Conservation (phyloP, 2,888 invertebrate genomes). For the Caenorhabditis imperialis region DNA sequence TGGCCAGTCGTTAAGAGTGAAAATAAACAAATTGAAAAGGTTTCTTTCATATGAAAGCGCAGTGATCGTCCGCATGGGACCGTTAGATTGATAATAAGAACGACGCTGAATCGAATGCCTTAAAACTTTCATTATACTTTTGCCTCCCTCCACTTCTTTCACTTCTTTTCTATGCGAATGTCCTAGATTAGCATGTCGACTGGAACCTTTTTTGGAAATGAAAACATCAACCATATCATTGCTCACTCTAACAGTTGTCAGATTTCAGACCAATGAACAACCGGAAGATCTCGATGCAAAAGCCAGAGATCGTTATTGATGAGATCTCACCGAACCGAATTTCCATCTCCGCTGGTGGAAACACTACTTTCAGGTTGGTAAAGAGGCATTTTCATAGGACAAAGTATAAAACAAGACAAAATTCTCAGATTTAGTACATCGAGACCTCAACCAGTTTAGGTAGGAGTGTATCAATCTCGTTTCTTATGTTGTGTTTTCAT, state of each 20-base stretch:
- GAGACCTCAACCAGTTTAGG: slow-evolving; percentile 47
- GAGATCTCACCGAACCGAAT: slow-evolving; percentile 72
- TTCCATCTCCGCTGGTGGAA: slow-evolving; percentile 75
- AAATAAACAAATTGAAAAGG: slow-evolving; percentile 56
- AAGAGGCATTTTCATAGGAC: background rate
- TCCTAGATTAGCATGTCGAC: slow-evolving; percentile 28
- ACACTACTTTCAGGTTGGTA: slow-evolving; percentile 73
- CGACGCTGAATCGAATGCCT: slow-evolving; percentile 13
- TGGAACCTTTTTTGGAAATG: slow-evolving; percentile 13
- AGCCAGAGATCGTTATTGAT: slow-evolving; percentile 77
- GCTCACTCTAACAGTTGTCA: background rate
- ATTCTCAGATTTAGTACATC: slow-evolving; percentile 47
- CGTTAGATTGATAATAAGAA: slow-evolving; percentile 1
- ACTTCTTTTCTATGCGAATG: slow-evolving; percentile 13
- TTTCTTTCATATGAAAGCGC: slow-evolving; percentile 13
- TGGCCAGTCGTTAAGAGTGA: slow-evolving; percentile 35
- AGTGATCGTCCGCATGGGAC: slow-evolving; percentile 51
- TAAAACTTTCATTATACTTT: slow-evolving; percentile 17
- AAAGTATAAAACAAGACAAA: slow-evolving; percentile 2
- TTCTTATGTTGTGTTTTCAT: slow-evolving; percentile 4
- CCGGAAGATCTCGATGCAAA: slow-evolving; percentile 71
- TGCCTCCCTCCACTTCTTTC: slow-evolving; percentile 11
- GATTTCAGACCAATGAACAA: slow-evolving; percentile 63
- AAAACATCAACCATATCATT: background rate
- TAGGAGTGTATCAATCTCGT: slow-evolving; percentile 11